Base-by-base conservation (phyloP, 2,888 invertebrate species). In the Colostygia pectinataria region DNA sequence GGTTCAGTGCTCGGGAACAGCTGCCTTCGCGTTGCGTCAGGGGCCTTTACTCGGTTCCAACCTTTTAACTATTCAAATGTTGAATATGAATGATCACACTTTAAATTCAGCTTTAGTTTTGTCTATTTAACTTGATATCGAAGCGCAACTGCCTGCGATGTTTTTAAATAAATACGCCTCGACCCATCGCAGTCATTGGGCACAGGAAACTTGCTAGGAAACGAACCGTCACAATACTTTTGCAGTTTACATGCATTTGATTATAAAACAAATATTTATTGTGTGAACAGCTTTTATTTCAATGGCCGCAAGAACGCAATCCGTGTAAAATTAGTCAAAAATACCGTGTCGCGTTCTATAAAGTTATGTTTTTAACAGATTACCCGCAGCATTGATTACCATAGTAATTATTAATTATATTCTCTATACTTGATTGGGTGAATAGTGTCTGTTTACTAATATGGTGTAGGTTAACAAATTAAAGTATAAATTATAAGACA, bases 391-490 rank as follows among this genome's bases (percentile, higher is more conserved):
- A 23, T 28, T 24, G 27, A 18, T 27, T 40, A 41, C 13, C 40
- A 48, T 48, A 42, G 27, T 38, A 14, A 42, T 48, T 12, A 13
- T 2, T 33, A 20, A 34, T 34, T 34, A 48, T 40, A 36, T 47
- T 31, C 6, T 41, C 29, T 36, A n/a, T 36, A 46, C 13, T 32
- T 18, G 25, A 29, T 29, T 27, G 20, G 42, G 41, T 42, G 32
- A 20, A 31, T 51, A 31, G 50, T 32, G 33, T 33, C 43, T 31
- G 37, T 18, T 42, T 40, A 45, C 37, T 56, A 52, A 55, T 48
- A 63, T 64, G 64, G 67, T 52, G 62, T 67, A 66, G 67, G 59
- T 58, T 65, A 61, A 63, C 63, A 59, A 62, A 65, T 60, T 63
- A 55, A 56, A 57, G 20, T 45, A 46, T 50, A 45, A 40, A 28